Base-by-base conservation (phyloP, 2,797 vertebrate genomes). In the Catostomus latipinnis region DNA sequence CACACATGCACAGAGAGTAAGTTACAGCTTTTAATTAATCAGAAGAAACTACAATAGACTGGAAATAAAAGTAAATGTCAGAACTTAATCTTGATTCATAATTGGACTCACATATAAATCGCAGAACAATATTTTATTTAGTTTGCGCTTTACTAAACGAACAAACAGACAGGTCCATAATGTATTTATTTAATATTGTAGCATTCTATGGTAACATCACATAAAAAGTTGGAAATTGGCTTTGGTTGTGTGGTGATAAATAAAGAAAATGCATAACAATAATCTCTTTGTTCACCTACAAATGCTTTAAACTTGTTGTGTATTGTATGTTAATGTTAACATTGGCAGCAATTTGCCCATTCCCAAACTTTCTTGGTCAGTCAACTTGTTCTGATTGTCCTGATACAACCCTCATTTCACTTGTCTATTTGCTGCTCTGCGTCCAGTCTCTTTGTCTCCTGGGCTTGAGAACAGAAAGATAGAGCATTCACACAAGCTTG, bases 381-480 rank as follows among this genome's bases (percentile, higher is more conserved):
- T 16, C 46, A 68, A 76, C 12, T 43, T 6, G 13, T 18, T 53
- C 18, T 11, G 54, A 76, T 56, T 63, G 68, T 79, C 53, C 18
- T 8, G 2, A 57, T 72, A 65, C 69, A 79, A 12, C 76, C 77
- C 48, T 65, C 14, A 8, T 11, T 79, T 43, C 61, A 11, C 45
- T 71, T 5, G 11, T 61, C 67, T 71, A 6, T 45, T 56, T 65
- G 52, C 60, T 56, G 50, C 77, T 66, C 76, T 54, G 49, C 6
- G 14, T 78, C 58, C 58, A 34, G 34, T 16, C 13, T 78, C 70
- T 80, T 80, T 80, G 78, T 80, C 34, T 58, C 4, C 10, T 6
- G 70, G 58, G 78, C 78, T 80, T 80, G 61, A 80, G 70, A 80
- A 80, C 70, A 80, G 78, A 58, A 73, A 50, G 52, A 49, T 61